These are phyloP conservation scores for Agonum fuliginosum DNA, from an alignment of 2,888 invertebrate genomes.

Conservation along the genomic window DNA sequence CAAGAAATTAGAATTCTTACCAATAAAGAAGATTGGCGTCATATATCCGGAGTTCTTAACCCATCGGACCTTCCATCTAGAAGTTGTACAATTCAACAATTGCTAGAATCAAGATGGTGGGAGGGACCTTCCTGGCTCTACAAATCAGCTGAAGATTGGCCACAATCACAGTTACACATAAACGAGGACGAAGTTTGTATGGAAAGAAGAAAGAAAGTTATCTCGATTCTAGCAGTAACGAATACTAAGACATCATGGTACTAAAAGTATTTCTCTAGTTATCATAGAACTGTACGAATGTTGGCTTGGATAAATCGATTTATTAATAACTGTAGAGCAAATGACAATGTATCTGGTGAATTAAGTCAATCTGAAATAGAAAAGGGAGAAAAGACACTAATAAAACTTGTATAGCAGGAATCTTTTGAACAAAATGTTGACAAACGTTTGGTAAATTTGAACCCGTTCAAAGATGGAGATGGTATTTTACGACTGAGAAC, in stretches of 20 bases:
- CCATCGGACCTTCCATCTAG: slow-evolving; percentile 65
- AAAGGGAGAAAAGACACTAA: not conserved
- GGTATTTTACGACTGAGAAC: slow-evolving; percentile 63
- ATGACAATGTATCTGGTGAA: not conserved
- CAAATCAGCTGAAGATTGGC: slow-evolving; percentile 62
- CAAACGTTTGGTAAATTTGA: slow-evolving; percentile 43
- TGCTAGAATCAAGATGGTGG: slow-evolving; percentile 66
- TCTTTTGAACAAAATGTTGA: slow-evolving; percentile 62
- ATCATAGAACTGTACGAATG: slow-evolving; percentile 61
- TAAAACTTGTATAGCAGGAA: not conserved
- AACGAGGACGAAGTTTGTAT: slow-evolving; percentile 56
- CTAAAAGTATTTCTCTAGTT: slow-evolving; percentile 61
- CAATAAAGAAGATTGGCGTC: slow-evolving; percentile 62
- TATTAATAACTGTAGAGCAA: not conserved
- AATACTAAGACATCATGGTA: not conserved
- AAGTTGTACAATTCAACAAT: slow-evolving; percentile 64
- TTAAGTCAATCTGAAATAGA: not conserved
- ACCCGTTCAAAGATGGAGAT: slow-evolving; percentile 58
- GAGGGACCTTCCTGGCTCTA: slow-evolving; percentile 66
- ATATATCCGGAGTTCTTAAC: slow-evolving; percentile 65
- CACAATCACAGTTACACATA: slow-evolving; percentile 32
- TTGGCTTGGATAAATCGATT: slow-evolving; percentile 61
- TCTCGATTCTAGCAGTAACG: slow-evolving; percentile 7
- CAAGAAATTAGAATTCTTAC: slow-evolving; percentile 64
- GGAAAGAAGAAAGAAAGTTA: slow-evolving; percentile 36